Conservation (phyloP, 2,113 vertebrate species). For the Emydocephalus ijimae region DNA sequence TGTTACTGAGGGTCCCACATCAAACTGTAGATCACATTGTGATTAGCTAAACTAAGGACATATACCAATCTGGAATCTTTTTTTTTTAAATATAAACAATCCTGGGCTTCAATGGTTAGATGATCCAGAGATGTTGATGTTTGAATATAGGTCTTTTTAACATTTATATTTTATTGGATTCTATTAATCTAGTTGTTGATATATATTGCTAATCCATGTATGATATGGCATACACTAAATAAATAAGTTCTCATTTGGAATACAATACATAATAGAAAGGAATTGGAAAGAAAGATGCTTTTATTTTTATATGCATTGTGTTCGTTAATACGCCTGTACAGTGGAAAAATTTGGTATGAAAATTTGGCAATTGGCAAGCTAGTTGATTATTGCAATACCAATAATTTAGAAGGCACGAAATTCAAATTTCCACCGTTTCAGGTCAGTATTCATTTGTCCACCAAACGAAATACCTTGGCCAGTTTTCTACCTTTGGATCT, state of each 20-base stretch:
- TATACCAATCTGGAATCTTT: not conserved
- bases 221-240: not conserved
- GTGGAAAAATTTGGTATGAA: not conserved
- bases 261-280: not conserved
- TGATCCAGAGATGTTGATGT: not conserved
- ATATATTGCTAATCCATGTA: not conserved
- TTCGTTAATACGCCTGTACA: not conserved
- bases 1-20: not conserved
- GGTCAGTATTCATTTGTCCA: not conserved
- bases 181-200: not conserved
- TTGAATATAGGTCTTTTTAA: too few species aligned
- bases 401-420: not conserved
- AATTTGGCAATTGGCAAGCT: not conserved
- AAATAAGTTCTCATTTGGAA: not conserved
- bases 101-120: not conserved
- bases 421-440: not conserved
- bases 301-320: not conserved
- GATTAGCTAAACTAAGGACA: not conserved
- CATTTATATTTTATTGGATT: not conserved
- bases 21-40: not conserved
- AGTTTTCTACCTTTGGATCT: not conserved
- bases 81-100: not conserved
- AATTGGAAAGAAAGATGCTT: not conserved
- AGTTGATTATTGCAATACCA: not conserved
- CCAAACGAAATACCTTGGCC: not conserved